A percentile compares a stretch with the other conserved stretches of the same genome.
Evolutionary conservation across 2,797 vertebrate genomes (phyloP).

Genomic region (Rhyacichthys aspro): DNA sequence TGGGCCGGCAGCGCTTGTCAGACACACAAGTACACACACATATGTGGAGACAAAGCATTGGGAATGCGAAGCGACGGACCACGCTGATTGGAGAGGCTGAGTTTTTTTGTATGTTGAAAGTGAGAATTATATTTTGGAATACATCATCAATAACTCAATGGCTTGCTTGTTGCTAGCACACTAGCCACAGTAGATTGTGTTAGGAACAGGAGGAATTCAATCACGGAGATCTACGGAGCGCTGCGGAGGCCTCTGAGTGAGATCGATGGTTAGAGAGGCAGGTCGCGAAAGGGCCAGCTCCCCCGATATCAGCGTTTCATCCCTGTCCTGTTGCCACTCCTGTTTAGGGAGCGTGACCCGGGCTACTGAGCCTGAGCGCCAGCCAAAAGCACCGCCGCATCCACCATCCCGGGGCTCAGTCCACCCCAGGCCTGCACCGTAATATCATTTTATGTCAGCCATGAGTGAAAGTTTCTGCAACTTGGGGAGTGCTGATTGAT

Average conservation of each 20-base stretch:
- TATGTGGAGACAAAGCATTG: slow-evolving; percentile 17
- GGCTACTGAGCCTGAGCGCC: slow-evolving; percentile 1
- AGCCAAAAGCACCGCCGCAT: slow-evolving; percentile 14
- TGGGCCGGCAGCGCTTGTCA: slow-evolving; percentile 41
- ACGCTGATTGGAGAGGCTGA: not conserved
- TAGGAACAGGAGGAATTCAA: slow-evolving; percentile 56
- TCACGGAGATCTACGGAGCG: slow-evolving; percentile 60
- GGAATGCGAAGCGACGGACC: not conserved
- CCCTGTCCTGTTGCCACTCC: slow-evolving; percentile 47
- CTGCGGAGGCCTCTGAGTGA: slow-evolving; percentile 49
- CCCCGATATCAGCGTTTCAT: slow-evolving; percentile 43
- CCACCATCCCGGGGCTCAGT: slow-evolving; percentile 39
- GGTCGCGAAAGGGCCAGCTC: slow-evolving; percentile 56
- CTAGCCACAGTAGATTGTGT: slow-evolving; percentile 34
- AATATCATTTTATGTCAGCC: slow-evolving; percentile 64
- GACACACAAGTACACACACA: slow-evolving; percentile 30
- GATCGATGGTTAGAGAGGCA: slow-evolving; percentile 62
- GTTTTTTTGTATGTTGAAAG: slow-evolving; percentile 8
- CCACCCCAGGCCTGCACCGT: slow-evolving; percentile 31
- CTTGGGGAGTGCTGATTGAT: slow-evolving; percentile 61
- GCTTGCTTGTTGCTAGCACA: slow-evolving; percentile 26
- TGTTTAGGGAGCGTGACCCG: slow-evolving; percentile 31
- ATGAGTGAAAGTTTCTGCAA: slow-evolving; percentile 62
- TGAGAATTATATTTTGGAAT: slow-evolving; percentile 18
- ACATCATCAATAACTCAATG: not conserved